phyloP scores from a whole-genome alignment of 2,797 vertebrate species.

The Tapera naevia region DNA sequence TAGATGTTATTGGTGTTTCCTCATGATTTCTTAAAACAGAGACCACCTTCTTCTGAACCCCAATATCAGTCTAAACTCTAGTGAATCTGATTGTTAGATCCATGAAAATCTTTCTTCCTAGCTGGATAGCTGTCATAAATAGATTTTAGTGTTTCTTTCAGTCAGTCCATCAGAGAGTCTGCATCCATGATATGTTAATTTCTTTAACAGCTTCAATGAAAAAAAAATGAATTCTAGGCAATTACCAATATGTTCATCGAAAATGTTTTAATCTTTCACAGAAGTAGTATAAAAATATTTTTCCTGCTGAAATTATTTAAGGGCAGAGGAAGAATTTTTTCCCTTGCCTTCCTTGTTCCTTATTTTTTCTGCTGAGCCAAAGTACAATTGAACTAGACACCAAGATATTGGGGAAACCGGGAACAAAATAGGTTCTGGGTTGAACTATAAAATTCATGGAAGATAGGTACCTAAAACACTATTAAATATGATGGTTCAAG shows the following conservation, averaged over 20 bases:
- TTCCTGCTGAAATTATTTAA: background rate
- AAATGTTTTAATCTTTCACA: background rate
- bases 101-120: background rate
- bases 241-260: background rate
- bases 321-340: accelerated
- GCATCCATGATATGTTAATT: background rate
- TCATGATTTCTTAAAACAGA: background rate
- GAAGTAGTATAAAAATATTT: background rate
- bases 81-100: background rate
- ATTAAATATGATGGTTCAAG: background rate
- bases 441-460: background rate
- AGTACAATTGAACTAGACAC: background rate
- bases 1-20: background rate
- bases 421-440: background rate
- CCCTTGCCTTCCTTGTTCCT: background rate
- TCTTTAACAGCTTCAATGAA: background rate
- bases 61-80: background rate
- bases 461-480: background rate
- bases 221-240: background rate
- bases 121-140: background rate
- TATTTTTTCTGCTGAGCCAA: background rate
- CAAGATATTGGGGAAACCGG: background rate
- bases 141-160: background rate
- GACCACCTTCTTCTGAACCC: accelerated
- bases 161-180: background rate